These are phyloP conservation scores for Pseudochirops cupreus DNA, from an alignment of 2,797 vertebrate genomes.

Conservation along the genomic window DNA sequence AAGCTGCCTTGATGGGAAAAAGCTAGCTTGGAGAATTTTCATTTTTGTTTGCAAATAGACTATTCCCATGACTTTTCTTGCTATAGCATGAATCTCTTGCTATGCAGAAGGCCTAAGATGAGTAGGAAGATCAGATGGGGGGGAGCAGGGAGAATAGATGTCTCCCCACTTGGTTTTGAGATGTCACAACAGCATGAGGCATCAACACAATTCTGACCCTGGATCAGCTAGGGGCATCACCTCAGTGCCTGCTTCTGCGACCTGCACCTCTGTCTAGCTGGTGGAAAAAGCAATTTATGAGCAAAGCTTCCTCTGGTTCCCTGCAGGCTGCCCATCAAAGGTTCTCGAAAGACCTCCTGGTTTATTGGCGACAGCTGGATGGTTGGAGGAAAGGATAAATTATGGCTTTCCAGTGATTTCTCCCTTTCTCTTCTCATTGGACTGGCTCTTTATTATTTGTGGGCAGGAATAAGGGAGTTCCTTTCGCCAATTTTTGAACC, in stretches of 20 bases:
- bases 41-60: conserved; percentile 75
- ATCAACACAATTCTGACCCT: conserved; percentile 78
- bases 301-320: conserved; percentile 80
- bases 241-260: conserved; percentile 72
- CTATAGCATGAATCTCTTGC: conserved; percentile 45
- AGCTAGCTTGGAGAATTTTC: conserved; percentile 38
- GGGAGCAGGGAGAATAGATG: not conserved
- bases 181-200: conserved; percentile 77
- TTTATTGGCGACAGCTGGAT: conserved; percentile 80
- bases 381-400: conserved; percentile 65
- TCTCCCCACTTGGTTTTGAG: conserved; percentile 75
- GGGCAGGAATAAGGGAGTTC: conserved; percentile 68
- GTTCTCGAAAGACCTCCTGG: conserved; percentile 74
- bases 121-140: conserved; percentile 68
- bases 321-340: conserved; percentile 69
- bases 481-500: conserved; percentile 76
- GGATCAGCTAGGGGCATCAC: conserved; percentile 73
- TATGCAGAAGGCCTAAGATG: conserved; percentile 51
- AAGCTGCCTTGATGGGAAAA: conserved; percentile 39
- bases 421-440: conserved; percentile 73
- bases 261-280: conserved; percentile 79
- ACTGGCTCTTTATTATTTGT: conserved; percentile 80
- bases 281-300: conserved; percentile 82
- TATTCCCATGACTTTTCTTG: conserved; percentile 71
- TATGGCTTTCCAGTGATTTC: conserved; percentile 82